Evolutionary conservation across 2,888 invertebrate genomes (phyloP), one percentile per base, ranked within the genome.

Genomic region (Drosophila gaucha): DNA sequence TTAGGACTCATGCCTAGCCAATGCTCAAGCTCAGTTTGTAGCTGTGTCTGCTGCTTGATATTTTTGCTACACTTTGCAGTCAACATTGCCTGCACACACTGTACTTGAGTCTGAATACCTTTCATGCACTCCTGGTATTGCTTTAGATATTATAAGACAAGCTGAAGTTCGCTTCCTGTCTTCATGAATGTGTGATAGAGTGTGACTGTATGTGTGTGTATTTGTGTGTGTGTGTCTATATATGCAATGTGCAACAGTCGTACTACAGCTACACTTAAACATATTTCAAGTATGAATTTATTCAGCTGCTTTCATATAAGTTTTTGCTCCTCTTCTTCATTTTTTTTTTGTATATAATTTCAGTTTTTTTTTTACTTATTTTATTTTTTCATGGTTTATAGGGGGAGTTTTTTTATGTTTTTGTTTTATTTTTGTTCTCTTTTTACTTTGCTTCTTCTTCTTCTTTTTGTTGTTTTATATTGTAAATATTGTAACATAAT

Each of bases 401-500:
- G 58, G 54, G 74, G 72, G 54, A 62, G 36, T 69, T 74, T 43
- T 33, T 59, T 58, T 50, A 63, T 41, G 9, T 43, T 55, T 49
- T 18, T 55, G n/a, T n/a, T 6, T 55, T 52, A 57, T 20, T 38
- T 38, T 65, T 49, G n/a, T 38, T 55, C 54, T 28, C 54, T 6
- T 59, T 46, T 60, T 16, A 22, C 6, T 18, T 36, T 8, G 28
- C 38, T 30, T 62, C 57, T 8, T 51, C 36, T 28, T 20, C 4
- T 9, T 31, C 16, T 14, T 38, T 47, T 56, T 60, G n/a, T n/a
- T n/a, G n/a, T 38, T 70, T 59, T 51, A 26, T 64, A 57, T 68
- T 80, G 84, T 85, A 80, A 85, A 85, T 85, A 80, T 80, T 74
- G 55, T 85, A 85, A 84, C 84, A 84, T 84, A 84, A 80, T 60